Evolutionary conservation across 2,888 invertebrate genomes (phyloP), one percentile per base, ranked within the genome.

Genomic region (Eupithecia dodoneata): DNA sequence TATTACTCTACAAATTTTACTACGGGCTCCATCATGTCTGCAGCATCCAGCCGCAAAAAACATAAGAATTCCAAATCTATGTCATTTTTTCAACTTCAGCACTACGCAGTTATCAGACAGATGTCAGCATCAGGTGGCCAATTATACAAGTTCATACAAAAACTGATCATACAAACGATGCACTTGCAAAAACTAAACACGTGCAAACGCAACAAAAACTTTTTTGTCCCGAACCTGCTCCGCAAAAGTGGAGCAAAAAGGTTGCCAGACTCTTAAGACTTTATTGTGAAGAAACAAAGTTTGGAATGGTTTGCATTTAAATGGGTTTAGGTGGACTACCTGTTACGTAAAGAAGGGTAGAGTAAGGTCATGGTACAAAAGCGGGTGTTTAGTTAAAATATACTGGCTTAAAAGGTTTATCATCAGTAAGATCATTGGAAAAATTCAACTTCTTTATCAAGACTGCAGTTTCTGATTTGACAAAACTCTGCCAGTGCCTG

Each of bases 321-420:
- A 45, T 10, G 41, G n/a, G 12, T 7, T 73, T 71, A 49, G 4
- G 74, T 80, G 70, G 76, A 83, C 85, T 90, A 90, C 90, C 90
- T 90, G 90, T 90, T 89, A 88, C 85, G 86, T 85, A 86, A 88
- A 82, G 80, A 84, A 85, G 87, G 87, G 85, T 87, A 81, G 82
- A 42, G 74, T 74, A 80, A 83, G 79, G 81, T 81, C 79, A 79
- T 74, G 79, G 79, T 81, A 80, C 77, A 83, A 79, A 86, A 81
- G 76, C 79, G 75, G 81, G 81, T 85, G 3, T 41, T 49, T 49
- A 13, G 63, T 65, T 42, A 13, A 63, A 47, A 18, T 55, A 30
- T 12, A 63, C 12, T 59, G 18, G 41, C 13, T 10, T 70, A 42
- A 18, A 18, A 44, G 42, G 13, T 67, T 67, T 15, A 18, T 69